These are phyloP conservation scores for Plectrocnemia conspersa DNA, from an alignment of 1,140 invertebrate species.

Conservation along the genomic window DNA sequence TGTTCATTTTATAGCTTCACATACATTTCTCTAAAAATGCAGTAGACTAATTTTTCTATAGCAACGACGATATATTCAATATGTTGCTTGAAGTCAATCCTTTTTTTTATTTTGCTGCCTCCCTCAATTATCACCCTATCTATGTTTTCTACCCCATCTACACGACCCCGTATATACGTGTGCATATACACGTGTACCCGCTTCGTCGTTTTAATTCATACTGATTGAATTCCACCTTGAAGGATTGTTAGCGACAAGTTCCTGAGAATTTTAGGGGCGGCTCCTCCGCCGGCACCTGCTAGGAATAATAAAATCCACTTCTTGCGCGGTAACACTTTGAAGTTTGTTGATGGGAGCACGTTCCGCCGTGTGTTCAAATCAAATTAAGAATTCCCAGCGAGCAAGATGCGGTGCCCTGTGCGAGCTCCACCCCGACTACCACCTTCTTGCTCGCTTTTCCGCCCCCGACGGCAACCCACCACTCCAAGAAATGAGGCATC, in stretches of 20 bases:
- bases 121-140: too few species aligned
- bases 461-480: neutral
- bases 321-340: slow-evolving; percentile 23
- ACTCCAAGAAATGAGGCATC: slow-evolving; percentile 29
- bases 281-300: neutral
- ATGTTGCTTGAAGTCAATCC: too few species aligned
- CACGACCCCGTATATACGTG: too few species aligned
- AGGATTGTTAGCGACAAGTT: neutral
- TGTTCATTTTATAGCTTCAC: too few species aligned
- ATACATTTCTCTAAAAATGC: too few species aligned
- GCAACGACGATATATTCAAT: too few species aligned
- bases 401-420: slow-evolving; percentile 10
- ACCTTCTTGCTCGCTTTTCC: neutral
- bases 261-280: neutral
- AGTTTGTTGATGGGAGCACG: slow-evolving; percentile 28
- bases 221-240: neutral
- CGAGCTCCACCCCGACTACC: neutral
- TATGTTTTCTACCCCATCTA: too few species aligned
- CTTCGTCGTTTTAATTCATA: too few species aligned
- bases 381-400: slow-evolving; percentile 31
- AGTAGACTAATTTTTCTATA: too few species aligned
- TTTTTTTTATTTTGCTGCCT: too few species aligned
- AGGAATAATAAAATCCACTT: slow-evolving; percentile 19
- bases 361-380: slow-evolving; percentile 28
- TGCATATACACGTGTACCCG: too few species aligned